Evolutionary conservation across 2,888 invertebrate species (phyloP), one percentile per base, ranked within the genome.

Genomic region (Oeneis ivallda): DNA sequence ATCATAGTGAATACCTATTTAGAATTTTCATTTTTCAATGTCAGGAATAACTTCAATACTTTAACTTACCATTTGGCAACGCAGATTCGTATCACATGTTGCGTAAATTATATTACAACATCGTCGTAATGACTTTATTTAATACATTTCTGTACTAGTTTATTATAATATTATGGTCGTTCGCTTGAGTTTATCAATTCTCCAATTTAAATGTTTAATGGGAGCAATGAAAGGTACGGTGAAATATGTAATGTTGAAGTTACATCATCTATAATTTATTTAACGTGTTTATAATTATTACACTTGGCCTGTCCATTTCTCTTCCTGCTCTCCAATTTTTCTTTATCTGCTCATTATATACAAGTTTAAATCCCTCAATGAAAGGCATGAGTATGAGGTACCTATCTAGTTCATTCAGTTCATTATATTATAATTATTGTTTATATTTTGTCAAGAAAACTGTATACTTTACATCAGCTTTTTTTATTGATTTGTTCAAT

Each of bases 31-130:
- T 17, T 56, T 56, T 56, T 41, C 41, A 56, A 56, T 41, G 56
- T 56, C 56, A 39, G 39, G 41, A 41, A 11, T 11, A 13, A 13
- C 41, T 53, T 53, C 37, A 53, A 17, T 53, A 53, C 53, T 1
- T 26, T 26, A n/a, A n/a, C 37, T 17, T 54, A 54, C 17, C 9
- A 13, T 56, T 54, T 39, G 56, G 39, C 56, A 56, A 56, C 56
- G 56, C 13, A 41, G 56, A 56, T 56, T 11, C 39, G 17, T 41
- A 56, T 41, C 41, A 8, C 15, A 19, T 13, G 41, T 56, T 56
- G 13, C 41, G 19, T 56, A 10, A 56, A 19, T 9, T 2, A 3
- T 56, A 19, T 41, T 37, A 11, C 39, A 15, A 56, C 19, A 56
- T 17, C 10, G n/a, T 1, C n/a, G 15, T 56, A 53, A 17, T 41